Base-by-base conservation (phyloP, 2,113 vertebrate species). In the Heterotis niloticus region DNA sequence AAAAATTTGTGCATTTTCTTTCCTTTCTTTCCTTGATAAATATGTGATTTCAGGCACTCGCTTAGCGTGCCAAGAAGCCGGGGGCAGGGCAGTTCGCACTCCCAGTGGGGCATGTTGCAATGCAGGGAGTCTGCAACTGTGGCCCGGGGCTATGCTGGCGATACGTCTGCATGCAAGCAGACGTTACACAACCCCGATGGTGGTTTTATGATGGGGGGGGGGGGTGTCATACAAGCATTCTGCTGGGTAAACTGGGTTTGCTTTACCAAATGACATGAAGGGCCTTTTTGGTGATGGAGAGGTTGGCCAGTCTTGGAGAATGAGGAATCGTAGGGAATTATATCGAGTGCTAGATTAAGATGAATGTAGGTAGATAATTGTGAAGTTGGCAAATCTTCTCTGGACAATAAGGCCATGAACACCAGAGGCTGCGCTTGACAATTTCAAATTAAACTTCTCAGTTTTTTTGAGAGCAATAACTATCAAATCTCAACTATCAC, bases 21-120 rank as follows among this genome's bases (percentile, higher is more conserved):
- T 82, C 88, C 85, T 84, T 82, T 64, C 65, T 81, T 78, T 71
- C 75, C 76, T 80, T 84, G 85, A 86, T 83, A 85, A 86, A 90
- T 78, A 64, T 0, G 52, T 56, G n/a, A 74, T 87, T 86, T 85
- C 82, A 82, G 86, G 64, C 69, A 76, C 77, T 84, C 65, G 66
- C 82, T 23, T 24, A 70, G 82, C 76, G 29, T 87, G 82, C 67
- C 86, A 87, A 85, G 69, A 86, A 70, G 72, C 77, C 52, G 82
- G 83, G 84, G 77, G 80, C 79, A 86, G 66, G 51, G 67, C 24
- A 82, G 64, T 85, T 86, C 82, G 83, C 29, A 75, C 7, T 81
- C 84, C 18, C 54, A 82, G 28, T 77, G 82, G 81, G 78, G 77
- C 23, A 23, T 65, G 75, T 80, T 80, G 80, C 78, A 81, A 79